Percentiles rank a stretch among this genome's conserved stretches.
phyloP scores from a whole-genome alignment of 2,888 invertebrate genomes.

The Acanthosepion lycidas region DNA sequence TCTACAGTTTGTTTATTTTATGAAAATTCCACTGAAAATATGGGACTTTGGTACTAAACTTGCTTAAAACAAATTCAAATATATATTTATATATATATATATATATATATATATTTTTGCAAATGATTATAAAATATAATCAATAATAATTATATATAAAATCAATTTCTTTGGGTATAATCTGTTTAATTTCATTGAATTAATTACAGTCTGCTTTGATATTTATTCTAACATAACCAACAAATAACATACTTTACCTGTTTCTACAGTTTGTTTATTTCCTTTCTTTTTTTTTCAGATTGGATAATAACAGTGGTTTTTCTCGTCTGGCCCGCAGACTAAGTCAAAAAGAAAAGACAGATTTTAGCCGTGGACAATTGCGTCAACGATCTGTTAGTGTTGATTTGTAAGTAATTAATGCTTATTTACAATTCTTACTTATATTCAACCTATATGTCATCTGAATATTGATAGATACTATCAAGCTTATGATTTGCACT shows the following conservation, averaged over 20 bases:
- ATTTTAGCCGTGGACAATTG: not conserved
- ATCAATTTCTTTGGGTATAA: too few species aligned
- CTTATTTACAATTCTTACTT: not conserved
- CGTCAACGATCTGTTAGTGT: conserved; percentile 35
- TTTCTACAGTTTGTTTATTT: not conserved
- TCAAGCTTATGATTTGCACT: too few species aligned
- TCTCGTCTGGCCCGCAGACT: conserved; percentile 15
- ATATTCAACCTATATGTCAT: not conserved
- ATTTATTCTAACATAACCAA: not conserved
- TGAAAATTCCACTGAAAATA: too few species aligned
- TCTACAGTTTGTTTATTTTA: not conserved
- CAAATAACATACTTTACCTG: not conserved
- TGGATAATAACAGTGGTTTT: not conserved
- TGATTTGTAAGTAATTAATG: conserved; percentile 39
- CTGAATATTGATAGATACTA: too few species aligned
- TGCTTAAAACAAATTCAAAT: too few species aligned
- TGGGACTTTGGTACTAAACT: too few species aligned
- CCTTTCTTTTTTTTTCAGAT: not conserved
- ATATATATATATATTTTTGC: too few species aligned
- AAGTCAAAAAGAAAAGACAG: conserved; percentile 37
- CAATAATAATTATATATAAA: too few species aligned
- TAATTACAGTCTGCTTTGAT: too few species aligned
- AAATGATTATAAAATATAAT: too few species aligned
- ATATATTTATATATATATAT: too few species aligned
- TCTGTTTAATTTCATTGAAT: too few species aligned